Percentiles rank a stretch among this genome's conserved stretches.
Conservation (phyloP, 2,797 vertebrate genomes). For the Triplophysa yarkandensis region DNA sequence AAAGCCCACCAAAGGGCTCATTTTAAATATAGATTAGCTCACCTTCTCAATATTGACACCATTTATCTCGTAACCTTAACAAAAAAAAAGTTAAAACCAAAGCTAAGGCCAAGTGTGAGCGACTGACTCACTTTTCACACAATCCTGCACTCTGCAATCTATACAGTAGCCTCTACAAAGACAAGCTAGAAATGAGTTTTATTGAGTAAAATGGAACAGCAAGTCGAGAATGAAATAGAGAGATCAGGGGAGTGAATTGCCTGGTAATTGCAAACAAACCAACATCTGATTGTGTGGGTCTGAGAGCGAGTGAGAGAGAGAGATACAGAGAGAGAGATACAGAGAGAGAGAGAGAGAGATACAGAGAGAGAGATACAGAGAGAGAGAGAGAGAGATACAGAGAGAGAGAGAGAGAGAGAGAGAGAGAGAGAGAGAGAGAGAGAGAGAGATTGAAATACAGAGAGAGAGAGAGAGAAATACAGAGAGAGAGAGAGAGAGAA, state of each 20-base stretch:
- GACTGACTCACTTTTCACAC: slow-evolving; percentile 45
- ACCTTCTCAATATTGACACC: slow-evolving; percentile 40
- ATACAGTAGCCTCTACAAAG: slow-evolving; percentile 34
- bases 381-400: slow-evolving; percentile 1
- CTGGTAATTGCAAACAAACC: slow-evolving; percentile 54
- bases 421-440: slow-evolving; percentile 10
- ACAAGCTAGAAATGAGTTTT: slow-evolving; percentile 49
- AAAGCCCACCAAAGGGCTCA: not conserved
- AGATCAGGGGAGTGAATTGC: slow-evolving; percentile 49
- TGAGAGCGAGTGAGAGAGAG: not conserved
- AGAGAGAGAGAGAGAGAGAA: slow-evolving; percentile 6
- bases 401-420: slow-evolving; percentile 1
- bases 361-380: slow-evolving; percentile 1
- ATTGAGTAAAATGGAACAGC: slow-evolving; percentile 53
- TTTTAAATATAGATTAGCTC: slow-evolving; percentile 35
- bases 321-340: slow-evolving; percentile 4
- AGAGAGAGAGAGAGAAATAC: slow-evolving; percentile 2
- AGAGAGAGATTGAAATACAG: not conserved
- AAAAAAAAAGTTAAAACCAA: slow-evolving; percentile 24
- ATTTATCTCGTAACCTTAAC: slow-evolving; percentile 34
- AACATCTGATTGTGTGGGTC: slow-evolving; percentile 29
- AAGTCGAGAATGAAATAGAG: slow-evolving; percentile 42
- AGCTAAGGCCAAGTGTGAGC: slow-evolving; percentile 1
- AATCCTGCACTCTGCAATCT: slow-evolving; percentile 33
- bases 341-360: slow-evolving; percentile 1